Base-by-base conservation (phyloP, 2,888 invertebrate species). In the Therioaphis trifolii region DNA sequence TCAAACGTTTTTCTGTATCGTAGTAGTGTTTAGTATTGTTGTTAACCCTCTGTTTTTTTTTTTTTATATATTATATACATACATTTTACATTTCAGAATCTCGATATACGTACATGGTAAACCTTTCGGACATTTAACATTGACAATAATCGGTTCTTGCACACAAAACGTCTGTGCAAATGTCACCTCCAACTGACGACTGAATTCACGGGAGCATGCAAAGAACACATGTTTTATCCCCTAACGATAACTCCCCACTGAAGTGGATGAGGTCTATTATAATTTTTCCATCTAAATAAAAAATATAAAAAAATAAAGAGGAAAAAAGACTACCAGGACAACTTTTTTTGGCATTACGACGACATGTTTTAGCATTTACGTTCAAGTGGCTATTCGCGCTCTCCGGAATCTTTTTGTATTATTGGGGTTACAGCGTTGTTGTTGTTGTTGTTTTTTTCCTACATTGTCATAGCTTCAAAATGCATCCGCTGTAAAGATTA, bases 401-500 rank as follows among this genome's bases (percentile, higher is more conserved):
- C 52, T 74, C 49, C 46, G 80, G 46, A 61, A 66, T 82, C 71
- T 72, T 72, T 74, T 82, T 82, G 63, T 82, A 35, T n/a, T n/a
- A n/a, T 9, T 21, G 29, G 61, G 80, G 46, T 55, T 35, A 68
- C 18, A 40, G 18, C 68, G 49, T 78, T 66, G 43, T 74, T 68
- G 15, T 77, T 77, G 15, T 66, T 63, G 29, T 27, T 63, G 18
- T 63, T 63, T 46, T 63, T 63, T 69, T 40, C 58, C 61, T 24
- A 52, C 52, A 82, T 63, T 52, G 74, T 82, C 49, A 40, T 61
- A 82, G 74, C 82, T 74, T 72, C 72, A 52, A 84, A 79, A 84
- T 61, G 71, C 84, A 84, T 71, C 71, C 79, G 80, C 84, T 61
- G 84, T 84, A 79, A 84, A 78, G 79, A 79, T 78, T 61, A 21